These are phyloP conservation scores for Drosophila austrosaltans DNA, from an alignment of 2,888 invertebrate genomes.

Conservation along the genomic window DNA sequence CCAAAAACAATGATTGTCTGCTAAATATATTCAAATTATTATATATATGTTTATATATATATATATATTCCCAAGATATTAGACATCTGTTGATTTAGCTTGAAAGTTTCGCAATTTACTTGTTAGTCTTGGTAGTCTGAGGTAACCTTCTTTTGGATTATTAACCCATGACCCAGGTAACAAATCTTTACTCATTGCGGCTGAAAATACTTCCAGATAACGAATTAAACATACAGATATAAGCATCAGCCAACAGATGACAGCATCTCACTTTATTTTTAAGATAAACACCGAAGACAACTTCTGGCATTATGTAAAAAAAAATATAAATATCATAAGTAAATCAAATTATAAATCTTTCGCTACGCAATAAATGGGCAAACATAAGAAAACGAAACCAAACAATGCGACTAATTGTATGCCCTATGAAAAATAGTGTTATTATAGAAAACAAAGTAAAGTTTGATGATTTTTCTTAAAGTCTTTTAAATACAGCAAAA, in stretches of 20 bases:
- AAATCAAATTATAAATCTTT: slow-evolving; percentile 11
- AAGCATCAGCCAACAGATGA: slow-evolving; percentile 1
- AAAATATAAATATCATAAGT: neutral
- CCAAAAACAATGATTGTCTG: no score
- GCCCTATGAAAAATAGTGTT: neutral
- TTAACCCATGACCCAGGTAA: neutral
- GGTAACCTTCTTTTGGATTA: neutral
- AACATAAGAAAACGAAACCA: neutral
- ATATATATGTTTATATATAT: no score
- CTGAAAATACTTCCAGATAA: neutral
- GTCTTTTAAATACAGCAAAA: no score
- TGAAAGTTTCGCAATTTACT: slow-evolving; percentile 13
- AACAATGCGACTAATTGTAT: neutral
- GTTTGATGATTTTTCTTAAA: no score
- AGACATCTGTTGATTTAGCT: neutral
- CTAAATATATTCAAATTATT: no score
- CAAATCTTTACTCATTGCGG: slow-evolving; percentile 4
- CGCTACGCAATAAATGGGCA: slow-evolving; percentile 2
- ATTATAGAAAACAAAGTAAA: no score
- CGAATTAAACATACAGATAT: slow-evolving; percentile 1
- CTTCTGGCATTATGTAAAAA: slow-evolving; percentile 11
- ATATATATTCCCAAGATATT: neutral
- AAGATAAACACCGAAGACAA: slow-evolving; percentile 4
- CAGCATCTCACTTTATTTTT: neutral
- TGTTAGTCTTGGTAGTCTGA: neutral